Evolutionary conservation across 35 echinoderm and acorn worm genomes (phyloP), one percentile per base, ranked within the genome.

Genomic region (Lytechinus pictus): DNA sequence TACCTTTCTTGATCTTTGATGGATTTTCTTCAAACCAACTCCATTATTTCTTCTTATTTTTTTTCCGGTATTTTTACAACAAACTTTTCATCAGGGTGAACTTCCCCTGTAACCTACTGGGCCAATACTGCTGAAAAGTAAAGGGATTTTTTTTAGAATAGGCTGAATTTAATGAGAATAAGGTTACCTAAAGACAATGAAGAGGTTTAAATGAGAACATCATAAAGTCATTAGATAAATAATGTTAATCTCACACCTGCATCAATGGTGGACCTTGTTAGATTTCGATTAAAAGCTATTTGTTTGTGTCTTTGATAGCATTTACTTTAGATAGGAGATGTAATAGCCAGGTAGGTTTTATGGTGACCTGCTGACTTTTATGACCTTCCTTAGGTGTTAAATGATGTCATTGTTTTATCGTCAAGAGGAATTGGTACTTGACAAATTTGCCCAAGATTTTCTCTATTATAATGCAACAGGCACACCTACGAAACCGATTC

Each of bases 331-430:
- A 79, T 79, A 79, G n/a, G 66, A 79, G 4, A 79, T 14, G n/a
- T 16, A 79, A 79, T 79, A 27, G 66, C n/a, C 19, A 27, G 66
- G 66, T 79, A 24, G 16, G n/a, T 79, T n/a, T n/a, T 79, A 79
- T 79, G 19, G 66, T 6, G 16, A 79, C 66, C 19, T 79, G n/a
- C 66, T 79, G 66, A 79, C 66, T 79, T 79, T 79, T 79, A 79
- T 79, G 66, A n/a, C 66, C 21, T 4, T 79, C 7, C 19, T n/a
- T 79, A 79, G 66, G 66, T 79, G 66, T 79, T 79, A 79, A 19
- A 79, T 79, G 66, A 79, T 79, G 66, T 79, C 66, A 79, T 24
- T 79, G 66, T 79, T 79, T 79, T 79, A 79, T 79, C 66, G 66
- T 79, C 16, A 79, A 79, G 66, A 21, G 19, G 61, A 24, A 79